A percentile compares a stretch with the other conserved stretches of the same genome.
These are phyloP conservation scores for Sarcophaga caerulescens DNA, from an alignment of 2,888 invertebrate genomes.

Conservation along the genomic window DNA sequence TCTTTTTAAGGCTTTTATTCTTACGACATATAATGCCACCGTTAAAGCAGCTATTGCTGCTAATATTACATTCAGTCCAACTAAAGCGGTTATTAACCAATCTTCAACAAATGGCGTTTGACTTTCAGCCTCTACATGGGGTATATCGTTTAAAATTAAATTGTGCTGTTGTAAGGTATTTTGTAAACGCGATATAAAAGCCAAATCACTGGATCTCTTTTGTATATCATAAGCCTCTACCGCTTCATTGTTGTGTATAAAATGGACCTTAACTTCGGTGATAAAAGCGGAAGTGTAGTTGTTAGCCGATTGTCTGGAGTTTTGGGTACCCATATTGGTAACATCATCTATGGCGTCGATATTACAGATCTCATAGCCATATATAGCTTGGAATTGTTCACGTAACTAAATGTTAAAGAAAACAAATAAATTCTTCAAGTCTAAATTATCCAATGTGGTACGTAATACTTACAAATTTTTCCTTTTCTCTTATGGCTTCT, in stretches of 20 bases:
- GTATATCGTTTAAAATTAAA: slow-evolving; percentile 82
- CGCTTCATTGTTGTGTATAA: slow-evolving; percentile 83
- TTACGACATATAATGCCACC: slow-evolving; percentile 83
- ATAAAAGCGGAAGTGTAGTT: slow-evolving; percentile 55
- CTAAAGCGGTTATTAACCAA: slow-evolving; percentile 82
- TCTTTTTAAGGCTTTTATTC: slow-evolving; percentile 83
- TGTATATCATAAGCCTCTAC: slow-evolving; percentile 82
- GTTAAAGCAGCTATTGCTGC: slow-evolving; percentile 82
- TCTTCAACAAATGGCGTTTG: slow-evolving; percentile 78
- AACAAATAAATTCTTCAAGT: background rate
- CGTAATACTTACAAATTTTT: slow-evolving; percentile 82
- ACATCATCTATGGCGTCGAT: slow-evolving; percentile 82
- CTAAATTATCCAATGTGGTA: background rate
- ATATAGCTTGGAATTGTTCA: slow-evolving; percentile 82
- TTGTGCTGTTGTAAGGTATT: slow-evolving; percentile 77
- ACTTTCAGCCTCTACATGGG: slow-evolving; percentile 77
- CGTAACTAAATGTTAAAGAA: slow-evolving; percentile 81
- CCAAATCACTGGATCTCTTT: slow-evolving; percentile 82
- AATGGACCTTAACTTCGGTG: slow-evolving; percentile 82
- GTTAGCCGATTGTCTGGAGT: background rate
- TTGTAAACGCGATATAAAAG: slow-evolving; percentile 81
- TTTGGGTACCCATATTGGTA: slow-evolving; percentile 48
- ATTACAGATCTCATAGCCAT: slow-evolving; percentile 83
- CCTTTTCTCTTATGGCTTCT: slow-evolving; percentile 72
- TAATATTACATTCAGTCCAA: slow-evolving; percentile 82